Conservation (phyloP, 2,888 invertebrate genomes). For the Patella ulyssiponensis region DNA sequence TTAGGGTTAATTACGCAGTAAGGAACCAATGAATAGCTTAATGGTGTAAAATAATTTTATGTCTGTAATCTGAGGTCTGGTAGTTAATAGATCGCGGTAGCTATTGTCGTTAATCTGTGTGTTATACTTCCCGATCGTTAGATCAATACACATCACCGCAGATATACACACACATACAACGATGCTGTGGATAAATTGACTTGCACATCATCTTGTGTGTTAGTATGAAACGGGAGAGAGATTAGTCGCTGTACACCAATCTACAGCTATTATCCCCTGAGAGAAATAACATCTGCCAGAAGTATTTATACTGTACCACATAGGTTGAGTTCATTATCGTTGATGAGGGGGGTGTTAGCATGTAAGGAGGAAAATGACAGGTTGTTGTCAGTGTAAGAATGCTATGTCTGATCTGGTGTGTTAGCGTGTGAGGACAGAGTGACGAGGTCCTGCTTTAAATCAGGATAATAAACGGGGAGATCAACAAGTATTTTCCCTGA, state of each 20-base stretch:
- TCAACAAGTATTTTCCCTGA: background rate
- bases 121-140: too few relatives aligned
- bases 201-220: slow-evolving; percentile 20
- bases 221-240: slow-evolving; percentile 33
- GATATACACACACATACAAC: too few relatives aligned
- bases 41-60: background rate
- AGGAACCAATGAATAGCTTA: background rate
- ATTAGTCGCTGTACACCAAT: slow-evolving; percentile 30
- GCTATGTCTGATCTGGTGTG: background rate
- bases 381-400: slow-evolving; percentile 1
- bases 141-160: too few relatives aligned
- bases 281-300: slow-evolving; percentile 29
- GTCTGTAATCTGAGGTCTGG: background rate
- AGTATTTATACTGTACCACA: slow-evolving; percentile 25
- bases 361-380: slow-evolving; percentile 4
- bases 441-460: slow-evolving; percentile 3
- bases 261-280: slow-evolving; percentile 32
- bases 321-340: slow-evolving; percentile 24
- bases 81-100: too few relatives aligned
- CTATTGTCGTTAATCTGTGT: too few relatives aligned
- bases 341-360: slow-evolving; percentile 18
- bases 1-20: background rate
- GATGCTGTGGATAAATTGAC: background rate
- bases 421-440: slow-evolving; percentile 16
- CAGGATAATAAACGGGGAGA: background rate